These are phyloP conservation scores for Lithophane socia DNA, from an alignment of 2,888 invertebrate genomes.

Conservation along the genomic window DNA sequence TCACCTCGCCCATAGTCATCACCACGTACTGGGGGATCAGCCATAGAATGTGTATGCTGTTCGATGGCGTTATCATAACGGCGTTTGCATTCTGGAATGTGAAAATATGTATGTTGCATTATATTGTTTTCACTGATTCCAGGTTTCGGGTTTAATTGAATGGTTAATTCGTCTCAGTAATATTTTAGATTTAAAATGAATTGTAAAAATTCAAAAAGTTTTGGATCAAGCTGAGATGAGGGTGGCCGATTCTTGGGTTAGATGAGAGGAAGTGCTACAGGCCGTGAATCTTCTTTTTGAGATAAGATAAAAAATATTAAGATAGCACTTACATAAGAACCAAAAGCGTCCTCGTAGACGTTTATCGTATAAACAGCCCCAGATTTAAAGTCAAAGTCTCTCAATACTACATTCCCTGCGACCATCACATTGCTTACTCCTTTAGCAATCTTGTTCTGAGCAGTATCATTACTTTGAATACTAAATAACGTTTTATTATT, in stretches of 20 bases:
- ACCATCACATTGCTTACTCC: slow-evolving; percentile 82
- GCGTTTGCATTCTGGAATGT: slow-evolving; percentile 75
- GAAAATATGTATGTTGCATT: not conserved
- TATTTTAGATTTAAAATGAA: not conserved
- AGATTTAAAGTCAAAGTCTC: slow-evolving; percentile 82
- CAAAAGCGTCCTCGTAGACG: slow-evolving; percentile 79
- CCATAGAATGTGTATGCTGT: slow-evolving; percentile 95
- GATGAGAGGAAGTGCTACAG: not conserved
- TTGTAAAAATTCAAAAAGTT: not conserved
- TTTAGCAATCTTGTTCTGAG: slow-evolving; percentile 75
- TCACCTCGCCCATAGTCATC: slow-evolving; percentile 98
- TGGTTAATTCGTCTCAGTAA: not conserved
- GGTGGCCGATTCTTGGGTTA: not conserved
- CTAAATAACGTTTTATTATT: slow-evolving; percentile 75
- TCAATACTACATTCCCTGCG: slow-evolving; percentile 74
- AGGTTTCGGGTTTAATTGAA: not conserved
- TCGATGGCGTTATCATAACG: slow-evolving; percentile 91
- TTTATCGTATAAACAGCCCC: slow-evolving; percentile 93
- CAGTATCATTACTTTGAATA: slow-evolving; percentile 71
- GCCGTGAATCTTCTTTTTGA: not conserved
- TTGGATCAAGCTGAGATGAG: not conserved
- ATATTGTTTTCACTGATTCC: not conserved
- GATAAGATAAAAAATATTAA: not conserved
- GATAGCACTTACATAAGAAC: slow-evolving; percentile 77
- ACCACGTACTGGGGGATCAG: slow-evolving; percentile 98